Percentiles rank a stretch among this genome's conserved stretches.
Conservation (phyloP, 30 jellyfish, hydroid and myxozoan genomes). For the Aurelia coerulea region DNA sequence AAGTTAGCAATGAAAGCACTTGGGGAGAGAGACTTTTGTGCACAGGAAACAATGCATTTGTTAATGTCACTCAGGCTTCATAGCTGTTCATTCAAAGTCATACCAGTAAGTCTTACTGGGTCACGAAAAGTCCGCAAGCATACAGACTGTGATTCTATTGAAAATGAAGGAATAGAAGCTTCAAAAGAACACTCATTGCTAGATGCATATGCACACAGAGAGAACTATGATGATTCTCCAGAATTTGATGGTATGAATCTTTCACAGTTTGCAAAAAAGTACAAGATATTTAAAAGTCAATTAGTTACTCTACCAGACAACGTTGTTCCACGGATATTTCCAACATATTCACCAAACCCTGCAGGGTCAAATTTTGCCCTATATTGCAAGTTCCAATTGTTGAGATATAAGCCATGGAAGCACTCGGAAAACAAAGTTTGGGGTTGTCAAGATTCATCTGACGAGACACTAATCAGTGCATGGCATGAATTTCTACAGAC, state of each 20-base stretch:
- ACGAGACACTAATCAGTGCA: too few species aligned
- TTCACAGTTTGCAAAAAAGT: background rate
- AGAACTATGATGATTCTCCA: background rate
- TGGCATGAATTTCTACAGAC: too few species aligned
- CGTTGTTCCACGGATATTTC: background rate
- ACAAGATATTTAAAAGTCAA: background rate
- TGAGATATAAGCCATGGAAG: too few species aligned
- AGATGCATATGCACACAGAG: background rate
- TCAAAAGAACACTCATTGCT: background rate
- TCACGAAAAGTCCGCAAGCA: too few species aligned
- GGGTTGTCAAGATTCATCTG: too few species aligned
- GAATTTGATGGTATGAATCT: background rate
- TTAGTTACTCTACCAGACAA: background rate
- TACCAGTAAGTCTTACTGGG: too few species aligned
- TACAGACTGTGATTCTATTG: background rate
- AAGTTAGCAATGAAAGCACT: constrained; percentile 4
- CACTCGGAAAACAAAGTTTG: too few species aligned
- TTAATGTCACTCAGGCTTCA: too few species aligned
- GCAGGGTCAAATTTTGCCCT: too few species aligned
- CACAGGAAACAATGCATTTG: constrained; percentile 29
- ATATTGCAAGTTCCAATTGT: too few species aligned
- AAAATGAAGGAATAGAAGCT: constrained; percentile 8
- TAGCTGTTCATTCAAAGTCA: too few species aligned
- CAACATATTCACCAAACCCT: too few species aligned
- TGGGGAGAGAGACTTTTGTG: constrained; percentile 8